A percentile compares a stretch with the other conserved stretches of the same genome.
Evolutionary conservation across 2,113 vertebrate species (phyloP).

Genomic region (Egretta garzetta): DNA sequence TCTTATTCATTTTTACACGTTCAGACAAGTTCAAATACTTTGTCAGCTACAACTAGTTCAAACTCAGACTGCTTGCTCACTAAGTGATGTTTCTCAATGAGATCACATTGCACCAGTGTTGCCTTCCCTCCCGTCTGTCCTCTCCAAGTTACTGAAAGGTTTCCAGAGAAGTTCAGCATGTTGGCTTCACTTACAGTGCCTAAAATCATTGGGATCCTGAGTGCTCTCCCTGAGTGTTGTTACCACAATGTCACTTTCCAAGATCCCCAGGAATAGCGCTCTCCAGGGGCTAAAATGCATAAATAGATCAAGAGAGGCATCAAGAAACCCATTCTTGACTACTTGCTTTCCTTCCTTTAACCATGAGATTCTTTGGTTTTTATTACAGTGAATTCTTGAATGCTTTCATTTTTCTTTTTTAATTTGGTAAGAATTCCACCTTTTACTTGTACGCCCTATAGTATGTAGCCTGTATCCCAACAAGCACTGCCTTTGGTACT

Average conservation of each 20-base stretch:
- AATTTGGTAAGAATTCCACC: neutral
- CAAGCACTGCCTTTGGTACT: neutral
- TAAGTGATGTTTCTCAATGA: neutral
- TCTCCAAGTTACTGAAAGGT: neutral
- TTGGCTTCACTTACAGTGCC: neutral
- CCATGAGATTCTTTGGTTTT: neutral
- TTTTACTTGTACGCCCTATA: neutral
- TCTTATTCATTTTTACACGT: neutral
- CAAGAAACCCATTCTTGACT: neutral
- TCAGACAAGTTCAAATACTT: neutral
- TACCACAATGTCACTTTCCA: neutral
- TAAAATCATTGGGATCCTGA: neutral
- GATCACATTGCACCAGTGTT: neutral
- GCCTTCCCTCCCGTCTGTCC: neutral
- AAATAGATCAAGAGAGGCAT: neutral
- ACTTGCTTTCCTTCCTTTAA: neutral
- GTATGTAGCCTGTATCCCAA: accelerated
- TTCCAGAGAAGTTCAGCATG: neutral
- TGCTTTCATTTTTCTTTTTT: neutral
- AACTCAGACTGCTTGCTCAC: accelerated
- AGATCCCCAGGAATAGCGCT: neutral
- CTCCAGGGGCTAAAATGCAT: neutral
- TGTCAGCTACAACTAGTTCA: neutral
- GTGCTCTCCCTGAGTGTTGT: neutral
- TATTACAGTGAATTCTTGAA: neutral